Evolutionary conservation across 2,113 vertebrate genomes (phyloP).

Genomic region (Megaptera novaeangliae): DNA sequence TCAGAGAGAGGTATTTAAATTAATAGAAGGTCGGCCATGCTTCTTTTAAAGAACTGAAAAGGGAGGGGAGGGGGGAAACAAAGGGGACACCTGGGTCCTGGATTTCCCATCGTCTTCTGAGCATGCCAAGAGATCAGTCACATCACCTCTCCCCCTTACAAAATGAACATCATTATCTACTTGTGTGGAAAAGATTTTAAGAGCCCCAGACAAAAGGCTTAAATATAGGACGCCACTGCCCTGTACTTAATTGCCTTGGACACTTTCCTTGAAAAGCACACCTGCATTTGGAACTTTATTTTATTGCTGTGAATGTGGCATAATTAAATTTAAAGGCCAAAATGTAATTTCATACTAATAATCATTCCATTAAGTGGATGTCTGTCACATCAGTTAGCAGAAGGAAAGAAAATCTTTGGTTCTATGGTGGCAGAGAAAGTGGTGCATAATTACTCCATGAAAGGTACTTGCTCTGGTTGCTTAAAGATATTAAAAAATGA

Average conservation of each 20-base stretch:
- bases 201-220: slow-evolving; percentile 46
- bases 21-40: not conserved
- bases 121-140: not conserved
- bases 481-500: slow-evolving; percentile 57
- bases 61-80: not conserved
- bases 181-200: slow-evolving; percentile 4
- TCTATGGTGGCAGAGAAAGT: slow-evolving; percentile 4
- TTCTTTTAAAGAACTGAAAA: not conserved
- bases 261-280: slow-evolving; percentile 45
- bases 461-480: slow-evolving; percentile 23
- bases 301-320: slow-evolving; percentile 54
- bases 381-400: slow-evolving; percentile 39
- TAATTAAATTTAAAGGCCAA: slow-evolving; percentile 65
- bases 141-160: not conserved
- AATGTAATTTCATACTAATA: slow-evolving; percentile 67
- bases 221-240: not conserved
- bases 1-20: not conserved
- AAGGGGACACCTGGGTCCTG: slow-evolving; percentile 44
- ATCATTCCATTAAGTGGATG: slow-evolving; percentile 29
- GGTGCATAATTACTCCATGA: slow-evolving; percentile 47
- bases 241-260: slow-evolving; percentile 41
- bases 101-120: not conserved
- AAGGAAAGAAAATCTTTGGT: slow-evolving; percentile 53
- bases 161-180: slow-evolving; percentile 1
- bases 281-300: slow-evolving; percentile 49